Percentiles rank a stretch among this genome's conserved stretches.
phyloP scores from a whole-genome alignment of 2,113 vertebrate genomes.

The Equus przewalskii region DNA sequence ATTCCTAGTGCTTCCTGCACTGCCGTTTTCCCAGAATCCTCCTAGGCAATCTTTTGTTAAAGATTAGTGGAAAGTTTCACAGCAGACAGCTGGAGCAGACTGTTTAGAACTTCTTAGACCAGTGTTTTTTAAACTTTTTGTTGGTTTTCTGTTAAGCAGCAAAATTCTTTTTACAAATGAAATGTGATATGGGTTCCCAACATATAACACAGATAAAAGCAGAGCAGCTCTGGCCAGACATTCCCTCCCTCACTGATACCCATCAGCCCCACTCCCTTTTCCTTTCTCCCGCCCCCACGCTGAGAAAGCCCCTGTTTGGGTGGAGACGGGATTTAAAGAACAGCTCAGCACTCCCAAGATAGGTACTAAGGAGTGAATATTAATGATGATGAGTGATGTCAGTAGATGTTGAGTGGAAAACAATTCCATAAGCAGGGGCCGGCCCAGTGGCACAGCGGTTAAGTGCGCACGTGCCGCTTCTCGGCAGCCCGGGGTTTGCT shows the following conservation, averaged over 20 bases:
- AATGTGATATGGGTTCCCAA: not conserved
- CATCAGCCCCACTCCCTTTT: not conserved
- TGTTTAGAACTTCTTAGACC: not conserved
- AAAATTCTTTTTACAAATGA: constrained; percentile 40
- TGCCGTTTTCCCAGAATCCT: not conserved
- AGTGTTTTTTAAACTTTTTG: not conserved
- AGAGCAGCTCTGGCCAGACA: not conserved
- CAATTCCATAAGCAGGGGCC: not conserved
- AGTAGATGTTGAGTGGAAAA: not conserved
- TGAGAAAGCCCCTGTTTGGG: not conserved
- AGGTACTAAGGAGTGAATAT: not conserved
- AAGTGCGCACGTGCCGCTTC: too few relatives aligned
- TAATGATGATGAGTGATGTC: not conserved
- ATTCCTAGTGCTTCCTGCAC: not conserved
- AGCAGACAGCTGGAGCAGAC: not conserved
- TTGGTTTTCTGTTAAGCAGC: not conserved
- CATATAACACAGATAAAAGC: not conserved
- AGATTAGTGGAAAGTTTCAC: not conserved
- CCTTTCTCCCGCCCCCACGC: not conserved
- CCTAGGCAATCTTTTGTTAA: not conserved
- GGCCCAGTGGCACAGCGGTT: too few relatives aligned
- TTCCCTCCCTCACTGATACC: not conserved
- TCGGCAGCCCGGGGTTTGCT: too few relatives aligned
- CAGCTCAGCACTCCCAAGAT: not conserved
- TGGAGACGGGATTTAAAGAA: not conserved